A percentile compares a stretch with the other conserved stretches of the same genome.
Evolutionary conservation across 92 coral and sea anemone genomes (phyloP).

Genomic region (Parazoanthus atlanticus): DNA sequence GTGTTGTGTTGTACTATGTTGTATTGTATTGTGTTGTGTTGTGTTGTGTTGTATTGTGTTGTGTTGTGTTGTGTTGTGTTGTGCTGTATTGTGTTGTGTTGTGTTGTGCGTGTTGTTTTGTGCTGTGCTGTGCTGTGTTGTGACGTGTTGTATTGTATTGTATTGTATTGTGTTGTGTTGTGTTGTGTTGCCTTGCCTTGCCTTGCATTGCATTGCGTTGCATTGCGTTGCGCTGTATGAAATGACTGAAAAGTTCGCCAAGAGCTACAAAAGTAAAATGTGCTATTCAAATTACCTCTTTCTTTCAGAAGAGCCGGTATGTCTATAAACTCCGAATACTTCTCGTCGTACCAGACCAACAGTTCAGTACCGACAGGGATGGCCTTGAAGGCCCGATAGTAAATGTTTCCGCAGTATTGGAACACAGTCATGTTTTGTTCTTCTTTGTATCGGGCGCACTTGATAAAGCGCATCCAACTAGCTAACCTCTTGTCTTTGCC

Average conservation of each 20-base stretch:
- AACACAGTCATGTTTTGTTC: constrained; percentile 98
- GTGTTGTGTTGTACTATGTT: background rate
- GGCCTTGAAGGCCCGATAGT: constrained; percentile 88
- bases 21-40: background rate
- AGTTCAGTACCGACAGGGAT: constrained; percentile 81
- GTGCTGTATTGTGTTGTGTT: background rate
- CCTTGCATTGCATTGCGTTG: background rate
- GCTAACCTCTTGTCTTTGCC: constrained; percentile 83
- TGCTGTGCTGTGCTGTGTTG: background rate
- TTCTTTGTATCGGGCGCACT: constrained; percentile 91
- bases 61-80: background rate
- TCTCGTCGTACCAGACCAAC: constrained; percentile 95
- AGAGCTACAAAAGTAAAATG: background rate
- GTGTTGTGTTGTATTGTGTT: background rate
- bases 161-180: background rate
- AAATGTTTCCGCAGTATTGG: constrained; percentile 90
- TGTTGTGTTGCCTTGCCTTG: background rate
- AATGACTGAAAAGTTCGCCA: background rate
- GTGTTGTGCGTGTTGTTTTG: background rate
- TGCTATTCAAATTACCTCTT: constrained; percentile 47
- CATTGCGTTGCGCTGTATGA: background rate
- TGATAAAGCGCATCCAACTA: constrained; percentile 96
- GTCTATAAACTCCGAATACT: constrained; percentile 92
- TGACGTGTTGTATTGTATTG: background rate
- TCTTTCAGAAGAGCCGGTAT: constrained; percentile 78